Evolutionary conservation across 2,888 invertebrate species (phyloP), one percentile per base, ranked within the genome.

Genomic region (Pachliopta kotzebuea): DNA sequence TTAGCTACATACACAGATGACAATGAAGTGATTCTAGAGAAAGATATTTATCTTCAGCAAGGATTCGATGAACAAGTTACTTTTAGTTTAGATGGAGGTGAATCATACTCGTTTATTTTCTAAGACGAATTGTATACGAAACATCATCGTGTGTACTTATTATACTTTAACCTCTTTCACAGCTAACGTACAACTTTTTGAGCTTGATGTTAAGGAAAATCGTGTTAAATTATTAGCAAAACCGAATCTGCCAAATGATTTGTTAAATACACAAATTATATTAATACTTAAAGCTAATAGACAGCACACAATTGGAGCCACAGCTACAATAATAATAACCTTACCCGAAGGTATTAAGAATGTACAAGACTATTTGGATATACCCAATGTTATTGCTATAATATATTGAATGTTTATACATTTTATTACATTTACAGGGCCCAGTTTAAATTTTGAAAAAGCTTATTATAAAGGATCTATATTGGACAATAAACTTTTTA

Each of bases 71-170:
- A 78, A 56, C 67, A 73, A 66, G 86, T 92, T 7, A 60, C 65
- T 37, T 88, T 91, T 69, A 67, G 59, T 68, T 75, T 90, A 24
- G 76, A 80, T 67, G 85, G 83, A 79, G 85, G 91, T 90, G 78
- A 74, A 62, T 57, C 18, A 20, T 21, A 21, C 50, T n/a, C 18
- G 45, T 7, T 45, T 45, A 45, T 45, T 45, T 45, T 4, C 4
- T 42, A 18, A 42, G 17, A 1, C 4, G 14, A 42, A 45, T n/a
- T 18, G n/a, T n/a, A 45, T 7, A 45, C 8, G n/a, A 45, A n/a
- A 6, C 0, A 6, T n/a, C 11, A 18, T 11, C 14, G 18, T 45
- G 11, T 6, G n/a, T 45, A 45, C 45, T 45, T n/a, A 45, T 45
- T n/a, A 7, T n/a, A n/a, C n/a, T 45, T 45, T 45, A 45, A 45